Conservation (phyloP, 1,140 invertebrate genomes). For the Drosophila leontia region DNA sequence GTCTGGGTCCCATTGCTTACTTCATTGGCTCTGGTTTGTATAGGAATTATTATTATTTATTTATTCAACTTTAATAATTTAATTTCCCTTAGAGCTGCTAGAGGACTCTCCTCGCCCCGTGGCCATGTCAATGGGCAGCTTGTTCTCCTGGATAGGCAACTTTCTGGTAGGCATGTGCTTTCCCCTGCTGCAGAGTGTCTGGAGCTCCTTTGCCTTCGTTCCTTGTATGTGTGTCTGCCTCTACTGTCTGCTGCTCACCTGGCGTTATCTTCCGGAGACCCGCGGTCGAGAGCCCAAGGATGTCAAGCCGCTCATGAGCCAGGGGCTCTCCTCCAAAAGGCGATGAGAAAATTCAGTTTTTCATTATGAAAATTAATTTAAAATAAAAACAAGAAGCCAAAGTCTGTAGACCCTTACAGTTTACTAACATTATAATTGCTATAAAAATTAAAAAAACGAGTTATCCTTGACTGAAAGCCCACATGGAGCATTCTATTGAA, state of each 20-base stretch:
- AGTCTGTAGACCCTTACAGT: neutral
- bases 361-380: slow-evolving; percentile 3
- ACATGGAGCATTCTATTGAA: neutral
- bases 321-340: slow-evolving; percentile 81
- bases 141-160: slow-evolving; percentile 95
- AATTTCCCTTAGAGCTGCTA: slow-evolving; percentile 89
- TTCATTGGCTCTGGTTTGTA: slow-evolving; percentile 88
- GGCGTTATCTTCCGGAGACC: slow-evolving; percentile 90
- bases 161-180: slow-evolving; percentile 93
- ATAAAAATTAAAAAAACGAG: neutral
- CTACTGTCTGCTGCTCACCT: slow-evolving; percentile 87
- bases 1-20: slow-evolving; percentile 94
- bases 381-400: neutral
- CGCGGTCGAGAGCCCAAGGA: slow-evolving; percentile 87
- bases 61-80: neutral
- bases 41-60: too few species aligned
- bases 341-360: neutral
- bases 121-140: slow-evolving; percentile 94
- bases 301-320: slow-evolving; percentile 86
- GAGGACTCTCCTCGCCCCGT: slow-evolving; percentile 92
- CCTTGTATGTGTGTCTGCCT: slow-evolving; percentile 88
- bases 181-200: slow-evolving; percentile 87
- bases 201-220: slow-evolving; percentile 89
- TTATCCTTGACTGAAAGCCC: neutral
- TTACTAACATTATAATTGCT: neutral